A percentile compares a stretch with the other conserved stretches of the same genome.
Evolutionary conservation across 2,797 vertebrate genomes (phyloP).

Genomic region (Clarias laeviceps): DNA sequence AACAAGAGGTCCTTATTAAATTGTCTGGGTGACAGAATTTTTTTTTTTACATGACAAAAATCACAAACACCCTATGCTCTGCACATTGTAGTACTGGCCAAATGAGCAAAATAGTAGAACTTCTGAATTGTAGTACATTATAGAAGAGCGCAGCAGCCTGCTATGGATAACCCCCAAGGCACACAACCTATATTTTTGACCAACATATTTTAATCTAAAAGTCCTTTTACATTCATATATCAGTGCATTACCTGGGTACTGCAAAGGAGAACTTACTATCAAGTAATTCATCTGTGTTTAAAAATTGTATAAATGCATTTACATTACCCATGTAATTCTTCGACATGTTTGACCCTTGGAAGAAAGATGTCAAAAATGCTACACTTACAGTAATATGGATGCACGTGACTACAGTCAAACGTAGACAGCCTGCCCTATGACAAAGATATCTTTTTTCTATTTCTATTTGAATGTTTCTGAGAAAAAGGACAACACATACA

Average conservation of each 20-base stretch:
- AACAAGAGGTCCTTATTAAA: neutral
- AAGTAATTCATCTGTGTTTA: neutral
- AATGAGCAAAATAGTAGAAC: neutral
- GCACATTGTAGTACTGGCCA: neutral
- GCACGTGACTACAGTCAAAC: neutral
- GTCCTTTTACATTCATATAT: too few species aligned
- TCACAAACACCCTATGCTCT: neutral
- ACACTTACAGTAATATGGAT: too few species aligned
- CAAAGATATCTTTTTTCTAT: neutral
- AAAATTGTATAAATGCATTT: neutral
- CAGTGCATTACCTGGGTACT: neutral
- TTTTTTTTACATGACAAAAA: neutral
- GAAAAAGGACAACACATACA: neutral
- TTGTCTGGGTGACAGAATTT: neutral
- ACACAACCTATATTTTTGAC: too few species aligned
- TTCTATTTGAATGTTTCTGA: neutral
- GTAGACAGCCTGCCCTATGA: neutral
- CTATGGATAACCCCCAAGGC: neutral
- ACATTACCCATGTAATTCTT: neutral
- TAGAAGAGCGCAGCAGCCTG: neutral
- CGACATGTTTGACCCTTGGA: neutral
- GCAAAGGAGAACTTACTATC: neutral
- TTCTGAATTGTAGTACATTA: neutral
- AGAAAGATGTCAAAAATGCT: too few species aligned
- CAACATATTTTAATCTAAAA: too few species aligned